Conservation (phyloP, 2,797 vertebrate genomes). For the Cynopterus sphinx region DNA sequence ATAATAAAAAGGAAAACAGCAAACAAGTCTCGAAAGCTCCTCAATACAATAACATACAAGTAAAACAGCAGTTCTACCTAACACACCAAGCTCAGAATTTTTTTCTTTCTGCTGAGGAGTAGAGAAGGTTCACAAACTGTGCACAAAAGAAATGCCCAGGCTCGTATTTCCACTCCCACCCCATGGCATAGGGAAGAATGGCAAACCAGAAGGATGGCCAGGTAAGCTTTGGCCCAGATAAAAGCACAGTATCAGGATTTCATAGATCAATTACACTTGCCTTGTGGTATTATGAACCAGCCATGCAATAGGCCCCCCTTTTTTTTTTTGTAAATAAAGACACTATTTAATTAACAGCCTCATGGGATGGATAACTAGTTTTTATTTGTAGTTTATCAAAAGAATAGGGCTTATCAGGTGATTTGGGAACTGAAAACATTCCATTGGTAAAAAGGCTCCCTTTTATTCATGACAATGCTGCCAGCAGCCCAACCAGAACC, state of each 20-base stretch:
- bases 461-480: slow-evolving; percentile 32
- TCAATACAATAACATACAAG: not conserved
- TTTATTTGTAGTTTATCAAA: slow-evolving; percentile 71
- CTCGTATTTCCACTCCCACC: slow-evolving; percentile 56
- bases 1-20: not conserved
- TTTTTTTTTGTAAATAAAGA: slow-evolving; percentile 60
- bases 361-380: slow-evolving; percentile 42
- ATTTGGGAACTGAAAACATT: slow-evolving; percentile 60
- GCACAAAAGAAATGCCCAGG: not conserved
- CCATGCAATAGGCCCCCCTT: slow-evolving; percentile 46
- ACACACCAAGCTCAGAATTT: not conserved
- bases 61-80: not conserved
- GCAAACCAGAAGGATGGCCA: not conserved
- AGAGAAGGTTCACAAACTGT: not conserved
- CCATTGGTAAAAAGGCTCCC: slow-evolving; percentile 21
- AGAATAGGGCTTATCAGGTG: slow-evolving; percentile 69
- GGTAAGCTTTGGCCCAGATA: slow-evolving; percentile 25
- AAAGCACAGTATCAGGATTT: slow-evolving; percentile 45
- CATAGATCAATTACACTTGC: slow-evolving; percentile 61
- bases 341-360: slow-evolving; percentile 61
- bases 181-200: not conserved
- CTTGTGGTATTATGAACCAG: slow-evolving; percentile 38
- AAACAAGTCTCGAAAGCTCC: not conserved
- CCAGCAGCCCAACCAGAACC: not conserved
- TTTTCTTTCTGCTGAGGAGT: slow-evolving; percentile 3